Evolutionary conservation across 2,113 vertebrate species (phyloP), one percentile per base, ranked within the genome.

Genomic region (Onychostoma macrolepis): DNA sequence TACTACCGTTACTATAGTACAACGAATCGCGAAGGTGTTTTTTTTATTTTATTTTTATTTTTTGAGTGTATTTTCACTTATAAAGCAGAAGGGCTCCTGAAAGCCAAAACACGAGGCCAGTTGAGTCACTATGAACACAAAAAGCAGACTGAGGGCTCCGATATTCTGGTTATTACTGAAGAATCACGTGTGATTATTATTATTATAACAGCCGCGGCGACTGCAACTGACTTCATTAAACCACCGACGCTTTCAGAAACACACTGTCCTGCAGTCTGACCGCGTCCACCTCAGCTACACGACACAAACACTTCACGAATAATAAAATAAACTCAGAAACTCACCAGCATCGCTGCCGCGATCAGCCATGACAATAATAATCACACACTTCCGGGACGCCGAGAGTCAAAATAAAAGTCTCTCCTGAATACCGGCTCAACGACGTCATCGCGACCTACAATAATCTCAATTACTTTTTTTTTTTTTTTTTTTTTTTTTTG

Each of bases 351-450:
- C 48, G 3, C 67, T 72, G 10, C 7, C 15, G 6, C 1, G 30
- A 4, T 56, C 83, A 0, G 69, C 67, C 83, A 84, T 84, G 4
- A n/a, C 24, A 38, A 63, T 3, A 80, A 41, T 0, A 80, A 80
- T 2, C 4, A 8, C 12, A 0, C 65, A 83, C 45, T 71, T 72
- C 65, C 65, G 65, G 9, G 0, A 83, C 65, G 28, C 41, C 3
- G 6, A 11, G 2, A 3, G 67, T 6, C 48, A 84, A 74, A 84
- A 84, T 72, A 56, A 84, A 41, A 84, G 83, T 74, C 30, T 2
- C 30, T n/a, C 36, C 19, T 36, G 2, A 26, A 26, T 5, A 26
- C 11, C 1, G 11, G 58, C 4, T 1, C n/a, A 2, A 24, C 1
- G 56, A 61, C 24, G 24, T 50, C 48, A 48, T 48, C 45, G 33